Base-by-base conservation (phyloP, 37 sponge, comb jelly and placozoan genomes). In the Oscarella lobularis region DNA sequence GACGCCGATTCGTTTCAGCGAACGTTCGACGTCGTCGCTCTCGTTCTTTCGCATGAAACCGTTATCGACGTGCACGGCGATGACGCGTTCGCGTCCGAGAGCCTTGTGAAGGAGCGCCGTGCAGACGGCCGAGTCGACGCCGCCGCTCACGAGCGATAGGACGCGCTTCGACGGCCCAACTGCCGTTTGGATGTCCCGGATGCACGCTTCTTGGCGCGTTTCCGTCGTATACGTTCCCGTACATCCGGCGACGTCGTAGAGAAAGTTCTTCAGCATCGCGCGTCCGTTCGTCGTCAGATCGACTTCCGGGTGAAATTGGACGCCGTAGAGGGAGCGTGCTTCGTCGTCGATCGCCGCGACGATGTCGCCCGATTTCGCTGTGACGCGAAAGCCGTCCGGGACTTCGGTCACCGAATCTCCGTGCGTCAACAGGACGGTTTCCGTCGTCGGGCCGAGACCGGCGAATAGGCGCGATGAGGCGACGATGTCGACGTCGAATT, bases 271-370 rank as follows among this genome's bases (percentile, higher is more conserved):
- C 6, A 94, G 20, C 39, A 94, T 90, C 1, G 67, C 20, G 35
- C 6, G 6, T 4, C 95, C 95, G 35, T 94, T 81, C 2, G 31
- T 48, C 0, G 88, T 85, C 20, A 89, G 85, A 65, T 94, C 85
- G 0, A 87, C 90, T 67, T 94, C 95, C 5, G 95, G 95, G 55
- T 94, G 95, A 65, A 94, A 94, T 84, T 94, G 95, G 9, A 94
- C 77, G 1, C 95, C 95, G 83, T 74, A 89, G 31, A 94, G 73
- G 1, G 76, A 81, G 70, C 40, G 48, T 4, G 32, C 37, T 35
- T 32, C n/a, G 80, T 94, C 84, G 4, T 72, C 67, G 36, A 94
- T 33, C n/a, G 78, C 95, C 14, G 85, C 73, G 9, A 89, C 76
- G 6, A 86, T 3, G 33, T 65, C 74, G 2, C 87, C 90, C 1